Evolutionary conservation across 2,797 vertebrate species (phyloP).

Genomic region (Tangara arthus): DNA sequence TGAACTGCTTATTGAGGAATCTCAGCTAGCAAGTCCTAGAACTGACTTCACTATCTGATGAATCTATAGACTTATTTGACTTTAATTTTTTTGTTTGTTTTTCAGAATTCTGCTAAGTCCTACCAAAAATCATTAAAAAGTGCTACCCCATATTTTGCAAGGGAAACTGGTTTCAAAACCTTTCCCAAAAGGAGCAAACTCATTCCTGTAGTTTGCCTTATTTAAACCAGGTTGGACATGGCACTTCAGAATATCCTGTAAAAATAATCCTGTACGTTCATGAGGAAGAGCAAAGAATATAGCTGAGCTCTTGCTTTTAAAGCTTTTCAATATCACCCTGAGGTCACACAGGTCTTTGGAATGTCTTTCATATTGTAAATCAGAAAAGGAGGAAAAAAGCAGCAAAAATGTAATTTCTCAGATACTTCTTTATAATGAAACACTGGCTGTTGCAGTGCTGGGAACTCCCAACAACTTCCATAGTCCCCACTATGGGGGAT

Average conservation of each 20-base stretch:
- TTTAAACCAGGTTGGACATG: slow-evolving; percentile 16
- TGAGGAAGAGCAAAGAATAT: not conserved
- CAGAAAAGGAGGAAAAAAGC: not conserved
- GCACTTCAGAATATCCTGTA: not conserved
- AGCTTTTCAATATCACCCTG: slow-evolving; percentile 8
- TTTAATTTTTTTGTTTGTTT: not conserved
- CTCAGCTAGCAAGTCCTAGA: not conserved
- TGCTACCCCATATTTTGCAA: not conserved
- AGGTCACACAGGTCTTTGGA: slow-evolving; percentile 3
- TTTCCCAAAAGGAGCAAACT: not conserved
- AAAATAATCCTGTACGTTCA: not conserved
- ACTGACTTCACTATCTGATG: not conserved
- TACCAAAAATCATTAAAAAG: not conserved
- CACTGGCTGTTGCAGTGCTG: not conserved
- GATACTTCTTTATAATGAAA: not conserved
- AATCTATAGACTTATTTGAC: not conserved
- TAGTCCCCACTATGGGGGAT: not conserved
- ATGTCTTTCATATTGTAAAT: slow-evolving; percentile 44
- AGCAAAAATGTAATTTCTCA: slow-evolving; percentile 3
- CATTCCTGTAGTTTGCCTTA: not conserved
- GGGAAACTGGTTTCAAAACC: not conserved
- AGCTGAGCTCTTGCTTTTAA: slow-evolving; percentile 22
- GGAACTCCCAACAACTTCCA: slow-evolving; percentile 15
- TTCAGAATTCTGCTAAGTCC: not conserved
- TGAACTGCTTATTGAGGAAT: slow-evolving; percentile 6